Evolutionary conservation across 2,797 vertebrate species (phyloP), one percentile per base, ranked within the genome.

Genomic region (Podargus strigoides): DNA sequence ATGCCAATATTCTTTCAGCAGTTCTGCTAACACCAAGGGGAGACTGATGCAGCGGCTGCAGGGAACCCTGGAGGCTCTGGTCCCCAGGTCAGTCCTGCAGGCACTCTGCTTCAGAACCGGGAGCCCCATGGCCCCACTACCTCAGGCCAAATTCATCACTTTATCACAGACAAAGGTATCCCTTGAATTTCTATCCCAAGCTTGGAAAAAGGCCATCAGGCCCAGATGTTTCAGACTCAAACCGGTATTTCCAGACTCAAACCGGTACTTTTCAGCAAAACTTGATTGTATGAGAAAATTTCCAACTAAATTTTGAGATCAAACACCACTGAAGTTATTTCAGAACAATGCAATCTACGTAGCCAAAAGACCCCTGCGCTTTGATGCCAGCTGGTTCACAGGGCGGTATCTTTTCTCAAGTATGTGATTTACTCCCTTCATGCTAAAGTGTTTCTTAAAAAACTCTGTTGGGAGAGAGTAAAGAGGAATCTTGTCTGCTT

Each of bases 171-270:
- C 26, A n/a, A 50, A 91, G 85, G 60, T 63, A 88, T 41, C 44
- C 4, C 69, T 12, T 21, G 14, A 83, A 59, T 56, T 64, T 70
- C 81, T 49, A 13, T 39, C 16, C 73, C 0, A 1, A 76, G 72
- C 67, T 4, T 78, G 49, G 80, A 87, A 68, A 80, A 83, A 80
- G 7, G 9, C 82, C 2, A 2, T 50, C 62, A 67, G 58, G 53
- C 62, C 58, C 93, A 96, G 76, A 88, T 90, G 93, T 84, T 96
- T 90, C 88, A 81, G 11, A 78, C 80, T 90, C 75, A 84, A 68
- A 53, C n/a, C n/a, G n/a, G n/a, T n/a, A n/a, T 12, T 21, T 44
- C 75, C 91, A 90, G 90, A 81, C 42, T 66, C 73, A 60, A 78
- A 88, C 42, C 88, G 94, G 69, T 30, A 77, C 46, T 91, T 84